A percentile compares a stretch with the other conserved stretches of the same genome.
These are phyloP conservation scores for Ctenochaetus hawaiiensis DNA, from an alignment of 2,797 vertebrate species.

Conservation along the genomic window DNA sequence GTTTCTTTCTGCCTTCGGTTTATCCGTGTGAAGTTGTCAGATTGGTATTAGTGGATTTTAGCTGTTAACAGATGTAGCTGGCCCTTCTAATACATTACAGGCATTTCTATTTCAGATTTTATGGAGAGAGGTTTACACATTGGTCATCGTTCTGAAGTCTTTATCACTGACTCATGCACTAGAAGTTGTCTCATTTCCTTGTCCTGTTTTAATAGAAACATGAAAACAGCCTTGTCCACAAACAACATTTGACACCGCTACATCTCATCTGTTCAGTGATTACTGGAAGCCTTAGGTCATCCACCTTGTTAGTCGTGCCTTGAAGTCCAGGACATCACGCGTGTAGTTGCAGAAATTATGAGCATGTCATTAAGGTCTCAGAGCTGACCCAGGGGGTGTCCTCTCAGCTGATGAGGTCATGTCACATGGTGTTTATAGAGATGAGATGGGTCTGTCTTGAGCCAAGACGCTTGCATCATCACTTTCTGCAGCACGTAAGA, in stretches of 20 bases:
- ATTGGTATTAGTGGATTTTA: neutral
- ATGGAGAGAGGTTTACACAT: slow-evolving; percentile 1
- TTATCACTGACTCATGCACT: neutral
- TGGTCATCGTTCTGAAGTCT: slow-evolving; percentile 4
- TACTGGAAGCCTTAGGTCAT: slow-evolving; percentile 30
- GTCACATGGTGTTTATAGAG: slow-evolving; percentile 68
- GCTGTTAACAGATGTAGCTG: slow-evolving; percentile 12
- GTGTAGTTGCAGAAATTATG: slow-evolving; percentile 33
- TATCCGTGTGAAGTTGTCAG: slow-evolving; percentile 12
- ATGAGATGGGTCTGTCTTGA: slow-evolving; percentile 42
- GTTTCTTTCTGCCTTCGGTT: neutral
- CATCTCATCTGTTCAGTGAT: slow-evolving; percentile 7
- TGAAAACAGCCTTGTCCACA: neutral
- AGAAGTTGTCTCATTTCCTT: neutral
- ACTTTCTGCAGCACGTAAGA: slow-evolving; percentile 34
- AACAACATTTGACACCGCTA: slow-evolving; percentile 8
- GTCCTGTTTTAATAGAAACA: slow-evolving; percentile 14
- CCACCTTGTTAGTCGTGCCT: slow-evolving; percentile 34
- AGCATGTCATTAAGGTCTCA: slow-evolving; percentile 65
- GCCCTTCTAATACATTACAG: neutral
- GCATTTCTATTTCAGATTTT: neutral
- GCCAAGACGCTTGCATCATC: slow-evolving; percentile 59
- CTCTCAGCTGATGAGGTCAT: slow-evolving; percentile 69
- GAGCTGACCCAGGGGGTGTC: slow-evolving; percentile 49
- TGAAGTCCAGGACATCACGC: slow-evolving; percentile 13